Conservation (phyloP, 2,113 vertebrate genomes). For the Hippocampus abdominalis region DNA sequence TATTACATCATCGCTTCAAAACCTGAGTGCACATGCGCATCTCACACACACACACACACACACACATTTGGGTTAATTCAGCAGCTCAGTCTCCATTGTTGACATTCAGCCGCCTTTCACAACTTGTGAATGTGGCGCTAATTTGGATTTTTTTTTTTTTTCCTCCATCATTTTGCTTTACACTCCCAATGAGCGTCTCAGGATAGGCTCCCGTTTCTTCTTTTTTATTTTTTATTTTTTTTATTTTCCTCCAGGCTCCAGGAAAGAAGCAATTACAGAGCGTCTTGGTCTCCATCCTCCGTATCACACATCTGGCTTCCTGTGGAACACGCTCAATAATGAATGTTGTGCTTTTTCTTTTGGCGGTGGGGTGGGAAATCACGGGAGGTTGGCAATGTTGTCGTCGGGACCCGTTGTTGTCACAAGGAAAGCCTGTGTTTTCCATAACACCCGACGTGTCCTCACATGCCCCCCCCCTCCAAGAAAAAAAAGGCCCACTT, state of each 20-base stretch:
- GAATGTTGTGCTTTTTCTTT: constrained; percentile 39
- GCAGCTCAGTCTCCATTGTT: constrained; percentile 69
- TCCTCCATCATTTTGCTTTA: constrained; percentile 65
- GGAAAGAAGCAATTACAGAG: constrained; percentile 70
- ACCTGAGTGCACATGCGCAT: constrained; percentile 36
- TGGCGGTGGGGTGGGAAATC: constrained; percentile 27
- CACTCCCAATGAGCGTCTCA: constrained; percentile 50
- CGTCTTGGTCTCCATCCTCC: constrained; percentile 64
- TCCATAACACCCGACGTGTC: constrained; percentile 24
- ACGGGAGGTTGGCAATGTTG: constrained; percentile 39
- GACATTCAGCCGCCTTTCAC: constrained; percentile 67
- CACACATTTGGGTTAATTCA: constrained; percentile 60
- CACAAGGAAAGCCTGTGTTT: constrained; percentile 27
- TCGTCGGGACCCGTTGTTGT: constrained; percentile 38
- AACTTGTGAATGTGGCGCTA: constrained; percentile 69
- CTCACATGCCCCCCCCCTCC: constrained; percentile 8
- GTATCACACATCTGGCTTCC: constrained; percentile 63
- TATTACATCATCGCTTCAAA: constrained; percentile 63
- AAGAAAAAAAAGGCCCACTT: constrained; percentile 23
- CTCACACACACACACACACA: constrained; percentile 13
- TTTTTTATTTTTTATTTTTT: background rate
- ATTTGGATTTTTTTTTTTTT: constrained; percentile 59
- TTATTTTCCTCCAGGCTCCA: constrained; percentile 52
- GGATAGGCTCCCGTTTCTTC: constrained; percentile 52
- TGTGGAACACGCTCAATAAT: constrained; percentile 53